phyloP scores from a whole-genome alignment of 1,140 invertebrate species.

The Neotoxoptera formosana region DNA sequence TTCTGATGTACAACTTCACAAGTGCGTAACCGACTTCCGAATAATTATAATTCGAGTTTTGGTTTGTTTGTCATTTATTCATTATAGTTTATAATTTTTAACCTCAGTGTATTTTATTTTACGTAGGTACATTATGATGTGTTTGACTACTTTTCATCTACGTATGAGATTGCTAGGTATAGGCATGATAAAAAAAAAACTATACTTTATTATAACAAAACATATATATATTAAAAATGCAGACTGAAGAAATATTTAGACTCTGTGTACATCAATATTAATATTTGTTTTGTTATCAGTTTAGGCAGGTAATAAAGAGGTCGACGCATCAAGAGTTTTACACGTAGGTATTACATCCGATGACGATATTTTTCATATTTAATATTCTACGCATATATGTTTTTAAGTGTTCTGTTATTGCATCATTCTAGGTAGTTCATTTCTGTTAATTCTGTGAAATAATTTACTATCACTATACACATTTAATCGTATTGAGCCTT shows the following conservation, averaged over 20 bases:
- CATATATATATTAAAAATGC: background rate
- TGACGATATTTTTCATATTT: background rate
- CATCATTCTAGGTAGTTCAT: background rate
- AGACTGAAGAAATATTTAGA: background rate
- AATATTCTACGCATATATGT: background rate
- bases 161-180: background rate
- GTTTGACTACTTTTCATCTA: background rate
- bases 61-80: background rate
- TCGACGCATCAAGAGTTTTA: background rate
- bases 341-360: background rate
- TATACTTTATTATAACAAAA: background rate
- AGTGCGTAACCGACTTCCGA: background rate
- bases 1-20: background rate
- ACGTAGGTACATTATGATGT: background rate
- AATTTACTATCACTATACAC: background rate
- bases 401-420: background rate
- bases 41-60: background rate
- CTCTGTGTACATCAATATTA: background rate
- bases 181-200: background rate
- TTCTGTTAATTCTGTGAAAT: background rate
- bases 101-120: background rate
- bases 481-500: background rate
- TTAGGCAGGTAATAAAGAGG: conserved; percentile 7
- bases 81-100: background rate
- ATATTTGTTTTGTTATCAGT: background rate